Evolutionary conservation across 2,888 invertebrate species (phyloP).

Genomic region (Urechis unicinctus): DNA sequence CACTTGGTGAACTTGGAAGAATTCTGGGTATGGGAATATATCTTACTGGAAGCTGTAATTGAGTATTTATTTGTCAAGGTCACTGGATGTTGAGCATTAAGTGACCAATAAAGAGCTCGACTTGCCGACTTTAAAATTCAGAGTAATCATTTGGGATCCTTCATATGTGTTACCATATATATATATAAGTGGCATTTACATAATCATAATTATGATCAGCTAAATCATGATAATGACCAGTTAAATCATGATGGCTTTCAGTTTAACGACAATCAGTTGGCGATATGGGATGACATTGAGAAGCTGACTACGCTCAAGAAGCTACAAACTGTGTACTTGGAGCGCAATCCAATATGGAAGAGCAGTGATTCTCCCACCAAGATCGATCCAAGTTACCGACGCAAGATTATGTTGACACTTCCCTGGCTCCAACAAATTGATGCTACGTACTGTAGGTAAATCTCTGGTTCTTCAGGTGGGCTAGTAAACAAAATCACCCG

Average conservation of each 20-base stretch:
- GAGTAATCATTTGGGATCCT: too few relatives aligned
- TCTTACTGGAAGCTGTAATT: background rate
- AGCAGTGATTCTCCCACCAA: constrained; percentile 51
- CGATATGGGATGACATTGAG: constrained; percentile 79
- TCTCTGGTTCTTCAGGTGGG: too few relatives aligned
- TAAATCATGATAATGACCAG: background rate
- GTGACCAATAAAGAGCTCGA: too few relatives aligned
- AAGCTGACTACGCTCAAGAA: constrained; percentile 56
- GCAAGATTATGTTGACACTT: constrained; percentile 80
- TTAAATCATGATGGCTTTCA: constrained; percentile 47
- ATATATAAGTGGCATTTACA: background rate
- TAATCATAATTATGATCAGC: background rate
- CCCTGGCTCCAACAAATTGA: constrained; percentile 89
- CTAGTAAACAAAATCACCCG: too few relatives aligned
- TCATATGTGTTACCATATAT: too few relatives aligned
- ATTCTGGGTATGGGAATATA: constrained; percentile 69
- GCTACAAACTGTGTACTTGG: constrained; percentile 78
- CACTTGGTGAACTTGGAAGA: constrained; percentile 78
- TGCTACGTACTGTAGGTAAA: constrained; percentile 61
- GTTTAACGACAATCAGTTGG: constrained; percentile 85
- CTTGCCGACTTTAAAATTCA: too few relatives aligned
- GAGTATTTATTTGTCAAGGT: background rate
- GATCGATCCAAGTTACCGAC: constrained; percentile 74
- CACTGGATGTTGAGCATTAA: too few relatives aligned
- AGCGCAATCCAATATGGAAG: constrained; percentile 75